A percentile compares a stretch with the other conserved stretches of the same genome.
These are phyloP conservation scores for Meteorus colon DNA, from an alignment of 2,888 invertebrate species.

Conservation along the genomic window DNA sequence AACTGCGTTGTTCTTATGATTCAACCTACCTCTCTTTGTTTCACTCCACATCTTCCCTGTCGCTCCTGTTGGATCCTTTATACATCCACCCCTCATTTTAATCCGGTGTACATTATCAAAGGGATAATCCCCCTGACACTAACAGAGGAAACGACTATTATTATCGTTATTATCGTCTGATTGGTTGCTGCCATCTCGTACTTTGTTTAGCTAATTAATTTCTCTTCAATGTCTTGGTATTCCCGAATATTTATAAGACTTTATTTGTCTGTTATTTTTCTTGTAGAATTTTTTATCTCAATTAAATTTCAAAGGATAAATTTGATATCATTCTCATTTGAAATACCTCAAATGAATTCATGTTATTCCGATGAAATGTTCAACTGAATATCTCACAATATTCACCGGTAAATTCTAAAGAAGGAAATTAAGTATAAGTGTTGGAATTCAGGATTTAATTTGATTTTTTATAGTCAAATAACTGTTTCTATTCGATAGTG, in stretches of 20 bases:
- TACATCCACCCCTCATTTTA: conserved; percentile 26
- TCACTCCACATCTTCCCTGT: background rate
- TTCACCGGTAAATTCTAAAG: background rate
- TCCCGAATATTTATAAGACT: background rate
- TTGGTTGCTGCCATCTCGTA: conserved; percentile 26
- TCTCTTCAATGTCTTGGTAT: conserved; percentile 16
- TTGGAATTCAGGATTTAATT: background rate
- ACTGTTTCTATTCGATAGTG: background rate
- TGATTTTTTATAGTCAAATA: background rate
- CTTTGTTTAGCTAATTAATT: conserved; percentile 39
- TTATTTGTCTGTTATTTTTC: conserved; percentile 1
- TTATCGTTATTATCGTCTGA: conserved; percentile 38
- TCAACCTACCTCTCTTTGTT: conserved; percentile 17
- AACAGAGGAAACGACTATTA: conserved; percentile 39
- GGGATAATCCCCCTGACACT: conserved; percentile 41
- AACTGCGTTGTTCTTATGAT: conserved; percentile 19
- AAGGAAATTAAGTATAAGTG: background rate
- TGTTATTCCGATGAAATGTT: too few species aligned
- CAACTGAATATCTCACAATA: background rate
- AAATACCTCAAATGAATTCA: too few species aligned
- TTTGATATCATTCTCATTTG: background rate
- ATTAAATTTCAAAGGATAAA: background rate
- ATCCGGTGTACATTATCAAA: conserved; percentile 41
- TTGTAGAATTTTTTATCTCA: background rate
- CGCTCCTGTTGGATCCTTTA: background rate